Evolutionary conservation across 2,113 vertebrate genomes (phyloP).

Genomic region (Cyprinus carpio): DNA sequence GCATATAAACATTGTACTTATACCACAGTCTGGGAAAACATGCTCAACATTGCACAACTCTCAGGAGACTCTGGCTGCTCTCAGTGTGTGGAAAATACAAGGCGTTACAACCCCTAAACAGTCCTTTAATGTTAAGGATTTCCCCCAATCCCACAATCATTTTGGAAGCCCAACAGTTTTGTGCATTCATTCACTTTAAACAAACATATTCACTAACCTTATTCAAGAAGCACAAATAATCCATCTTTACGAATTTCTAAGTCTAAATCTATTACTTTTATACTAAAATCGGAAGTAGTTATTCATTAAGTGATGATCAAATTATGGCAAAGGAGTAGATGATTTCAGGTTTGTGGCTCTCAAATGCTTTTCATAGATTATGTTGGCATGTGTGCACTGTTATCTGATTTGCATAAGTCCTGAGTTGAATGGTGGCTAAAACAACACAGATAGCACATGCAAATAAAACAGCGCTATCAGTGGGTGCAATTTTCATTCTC

Average conservation of each 20-base stretch:
- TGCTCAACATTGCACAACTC: neutral
- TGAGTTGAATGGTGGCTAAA: neutral
- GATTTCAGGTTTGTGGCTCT: neutral
- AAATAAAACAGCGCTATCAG: neutral
- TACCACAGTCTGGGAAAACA: neutral
- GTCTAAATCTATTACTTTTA: neutral
- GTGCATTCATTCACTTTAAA: neutral
- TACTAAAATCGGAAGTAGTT: neutral
- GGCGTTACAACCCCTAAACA: neutral
- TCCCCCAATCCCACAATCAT: neutral
- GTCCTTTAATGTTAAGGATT: neutral
- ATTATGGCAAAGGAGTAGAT: neutral
- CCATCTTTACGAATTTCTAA: neutral
- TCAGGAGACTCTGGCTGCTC: neutral
- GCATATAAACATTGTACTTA: slow-evolving; percentile 3
- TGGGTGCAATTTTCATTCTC: neutral
- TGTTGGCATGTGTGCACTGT: neutral
- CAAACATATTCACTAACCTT: neutral
- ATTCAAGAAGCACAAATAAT: neutral
- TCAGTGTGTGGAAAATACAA: neutral
- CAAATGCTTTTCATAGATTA: neutral
- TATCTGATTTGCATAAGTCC: neutral
- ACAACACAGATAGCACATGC: neutral
- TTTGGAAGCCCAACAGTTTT: neutral
- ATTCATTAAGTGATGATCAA: neutral